Percentiles rank a stretch among this genome's conserved stretches.
These are phyloP conservation scores for Aphaenogaster floridana DNA, from an alignment of 1,140 invertebrate genomes.

Conservation along the genomic window DNA sequence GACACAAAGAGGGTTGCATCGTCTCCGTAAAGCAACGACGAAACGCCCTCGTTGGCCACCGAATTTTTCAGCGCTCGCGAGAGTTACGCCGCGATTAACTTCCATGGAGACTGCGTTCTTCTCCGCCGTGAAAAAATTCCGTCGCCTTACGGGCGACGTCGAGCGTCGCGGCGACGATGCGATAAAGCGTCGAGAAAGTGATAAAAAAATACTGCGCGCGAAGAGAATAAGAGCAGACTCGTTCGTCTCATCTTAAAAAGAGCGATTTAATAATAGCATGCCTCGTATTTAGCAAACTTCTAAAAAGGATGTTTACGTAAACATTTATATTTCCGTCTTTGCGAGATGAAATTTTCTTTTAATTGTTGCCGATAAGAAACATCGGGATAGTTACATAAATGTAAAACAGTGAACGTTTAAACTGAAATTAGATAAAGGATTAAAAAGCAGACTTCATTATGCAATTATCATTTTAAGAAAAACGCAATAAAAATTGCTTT, in stretches of 20 bases:
- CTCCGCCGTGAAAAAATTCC: constrained; percentile 12
- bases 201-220: constrained; percentile 30
- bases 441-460: background rate
- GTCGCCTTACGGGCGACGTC: background rate
- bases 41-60: constrained; percentile 43
- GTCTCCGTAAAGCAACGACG: constrained; percentile 9
- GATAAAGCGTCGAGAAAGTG: constrained; percentile 18
- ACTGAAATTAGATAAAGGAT: background rate
- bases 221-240: constrained; percentile 9
- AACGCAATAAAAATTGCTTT: background rate
- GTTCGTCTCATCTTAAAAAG: background rate
- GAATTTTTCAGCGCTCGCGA: constrained; percentile 53
- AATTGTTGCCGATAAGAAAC: constrained; percentile 31
- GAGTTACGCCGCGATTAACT: constrained; percentile 58
- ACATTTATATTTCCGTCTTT: background rate
- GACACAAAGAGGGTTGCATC: constrained; percentile 40
- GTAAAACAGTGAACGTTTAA: background rate
- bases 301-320: background rate
- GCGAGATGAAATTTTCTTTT: constrained; percentile 14
- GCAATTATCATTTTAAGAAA: background rate
- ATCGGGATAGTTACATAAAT: background rate
- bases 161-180: constrained; percentile 12
- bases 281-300: constrained; percentile 27
- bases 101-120: background rate
- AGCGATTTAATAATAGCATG: constrained; percentile 29